Evolutionary conservation across 2,797 vertebrate genomes (phyloP).

Genomic region (Buceros bicornis): DNA sequence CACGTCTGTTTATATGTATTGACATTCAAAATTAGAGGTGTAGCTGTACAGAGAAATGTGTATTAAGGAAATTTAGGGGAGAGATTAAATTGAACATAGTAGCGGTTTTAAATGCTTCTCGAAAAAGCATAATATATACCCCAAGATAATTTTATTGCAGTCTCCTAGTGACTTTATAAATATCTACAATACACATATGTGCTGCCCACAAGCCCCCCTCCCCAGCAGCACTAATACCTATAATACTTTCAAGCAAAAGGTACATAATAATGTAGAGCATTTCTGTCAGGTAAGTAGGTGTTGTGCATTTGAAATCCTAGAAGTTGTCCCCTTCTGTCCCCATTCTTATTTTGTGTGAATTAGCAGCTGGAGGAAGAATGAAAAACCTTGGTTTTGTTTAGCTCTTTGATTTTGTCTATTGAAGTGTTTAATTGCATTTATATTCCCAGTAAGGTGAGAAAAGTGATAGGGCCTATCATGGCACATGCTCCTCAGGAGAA

Average conservation of each 20-base stretch:
- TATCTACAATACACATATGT: neutral
- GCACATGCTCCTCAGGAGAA: accelerated
- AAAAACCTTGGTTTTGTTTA: neutral
- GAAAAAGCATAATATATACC: neutral
- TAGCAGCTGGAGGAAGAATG: neutral
- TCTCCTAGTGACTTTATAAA: slow-evolving; percentile 46
- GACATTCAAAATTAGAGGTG: slow-evolving; percentile 12
- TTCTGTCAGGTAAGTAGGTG: neutral
- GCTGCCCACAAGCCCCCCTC: slow-evolving; percentile 32
- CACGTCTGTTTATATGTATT: neutral
- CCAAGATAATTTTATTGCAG: slow-evolving; percentile 31
- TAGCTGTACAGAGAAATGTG: neutral
- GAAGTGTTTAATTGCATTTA: neutral
- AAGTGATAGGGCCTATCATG: neutral
- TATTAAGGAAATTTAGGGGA: neutral
- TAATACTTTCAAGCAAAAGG: slow-evolving; percentile 17
- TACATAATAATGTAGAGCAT: neutral
- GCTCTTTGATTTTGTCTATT: neutral
- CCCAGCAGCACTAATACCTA: slow-evolving; percentile 2
- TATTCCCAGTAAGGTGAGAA: neutral
- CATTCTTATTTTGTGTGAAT: neutral
- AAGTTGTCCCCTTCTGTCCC: neutral
- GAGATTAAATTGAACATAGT: neutral
- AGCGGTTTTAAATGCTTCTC: slow-evolving; percentile 20
- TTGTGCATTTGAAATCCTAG: neutral